A percentile compares a stretch with the other conserved stretches of the same genome.
These are phyloP conservation scores for Dryomyza anilis DNA, from an alignment of 2,888 invertebrate species.

Conservation along the genomic window DNA sequence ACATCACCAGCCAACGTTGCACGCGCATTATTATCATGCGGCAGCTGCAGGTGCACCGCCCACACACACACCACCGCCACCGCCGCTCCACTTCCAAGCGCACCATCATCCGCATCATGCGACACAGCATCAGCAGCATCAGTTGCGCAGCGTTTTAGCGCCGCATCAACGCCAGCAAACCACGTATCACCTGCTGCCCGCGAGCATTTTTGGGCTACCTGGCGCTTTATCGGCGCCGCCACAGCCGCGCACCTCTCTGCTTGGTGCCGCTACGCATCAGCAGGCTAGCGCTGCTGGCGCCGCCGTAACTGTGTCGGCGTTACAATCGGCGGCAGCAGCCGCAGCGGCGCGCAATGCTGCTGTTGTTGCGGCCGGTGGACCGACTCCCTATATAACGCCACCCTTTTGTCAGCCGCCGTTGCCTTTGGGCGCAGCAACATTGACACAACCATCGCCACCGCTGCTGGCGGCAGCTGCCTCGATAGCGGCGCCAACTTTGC, in stretches of 20 bases:
- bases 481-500: conserved; percentile 30
- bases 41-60: conserved; percentile 29
- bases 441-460: conserved; percentile 35
- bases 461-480: conserved; percentile 40
- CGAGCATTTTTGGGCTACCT: conserved; percentile 38
- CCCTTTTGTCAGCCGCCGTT: conserved; percentile 44
- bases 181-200: conserved; percentile 28
- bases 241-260: conserved; percentile 43
- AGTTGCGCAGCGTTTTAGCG: conserved; percentile 35
- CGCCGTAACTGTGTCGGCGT: conserved; percentile 34
- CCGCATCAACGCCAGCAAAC: conserved; percentile 29
- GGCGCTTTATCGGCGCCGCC: conserved; percentile 39
- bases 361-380: conserved; percentile 39
- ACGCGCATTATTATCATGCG: conserved; percentile 30
- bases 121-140: conserved; percentile 32
- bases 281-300: conserved; percentile 34
- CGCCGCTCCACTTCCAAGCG: conserved; percentile 34
- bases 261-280: conserved; percentile 40
- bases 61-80: conserved; percentile 34
- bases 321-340: conserved; percentile 37
- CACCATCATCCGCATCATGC: conserved; percentile 35
- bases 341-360: conserved; percentile 38
- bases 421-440: conserved; percentile 37
- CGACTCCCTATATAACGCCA: conserved; percentile 43
- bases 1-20: conserved; percentile 29